These are phyloP conservation scores for Asobara japonica DNA, from an alignment of 1,140 invertebrate species.

Conservation along the genomic window DNA sequence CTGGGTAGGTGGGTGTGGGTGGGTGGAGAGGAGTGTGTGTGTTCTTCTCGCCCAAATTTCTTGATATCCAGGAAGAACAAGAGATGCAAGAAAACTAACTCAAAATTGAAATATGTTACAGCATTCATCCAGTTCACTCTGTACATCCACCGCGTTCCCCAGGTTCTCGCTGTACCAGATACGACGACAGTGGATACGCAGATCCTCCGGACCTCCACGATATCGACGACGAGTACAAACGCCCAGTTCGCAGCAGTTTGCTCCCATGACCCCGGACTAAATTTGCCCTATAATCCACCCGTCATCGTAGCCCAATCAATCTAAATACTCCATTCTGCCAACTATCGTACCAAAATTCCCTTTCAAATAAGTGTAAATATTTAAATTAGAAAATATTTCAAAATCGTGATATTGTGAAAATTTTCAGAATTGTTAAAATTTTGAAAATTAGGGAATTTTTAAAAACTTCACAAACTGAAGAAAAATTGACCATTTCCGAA, in stretches of 20 bases:
- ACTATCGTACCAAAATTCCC: background rate
- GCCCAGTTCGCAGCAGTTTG: slow-evolving; percentile 56
- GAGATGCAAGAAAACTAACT: slow-evolving; percentile 9
- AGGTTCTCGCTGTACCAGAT: slow-evolving; percentile 59
- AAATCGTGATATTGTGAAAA: background rate
- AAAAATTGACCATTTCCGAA: no score
- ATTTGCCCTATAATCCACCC: slow-evolving; percentile 39
- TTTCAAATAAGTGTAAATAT: background rate
- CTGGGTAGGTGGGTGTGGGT: no score
- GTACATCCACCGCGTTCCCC: slow-evolving; percentile 58
- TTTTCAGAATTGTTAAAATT: no score
- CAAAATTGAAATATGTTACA: slow-evolving; percentile 34
- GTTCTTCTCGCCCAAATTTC: no score
- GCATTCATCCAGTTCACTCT: slow-evolving; percentile 53
- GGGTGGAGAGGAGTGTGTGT: no score
- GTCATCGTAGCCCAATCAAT: background rate
- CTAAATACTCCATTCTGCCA: background rate
- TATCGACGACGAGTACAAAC: slow-evolving; percentile 59
- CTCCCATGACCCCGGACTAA: slow-evolving; percentile 56
- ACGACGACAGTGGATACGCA: slow-evolving; percentile 58
- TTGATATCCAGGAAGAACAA: no score
- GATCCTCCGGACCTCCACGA: slow-evolving; percentile 59
- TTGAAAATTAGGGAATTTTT: no score
- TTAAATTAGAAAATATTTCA: no score
- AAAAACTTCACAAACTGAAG: no score